A percentile compares a stretch with the other conserved stretches of the same genome.
These are phyloP conservation scores for Orientallactaga sibirica DNA, from an alignment of 2,797 vertebrate genomes.

Conservation along the genomic window DNA sequence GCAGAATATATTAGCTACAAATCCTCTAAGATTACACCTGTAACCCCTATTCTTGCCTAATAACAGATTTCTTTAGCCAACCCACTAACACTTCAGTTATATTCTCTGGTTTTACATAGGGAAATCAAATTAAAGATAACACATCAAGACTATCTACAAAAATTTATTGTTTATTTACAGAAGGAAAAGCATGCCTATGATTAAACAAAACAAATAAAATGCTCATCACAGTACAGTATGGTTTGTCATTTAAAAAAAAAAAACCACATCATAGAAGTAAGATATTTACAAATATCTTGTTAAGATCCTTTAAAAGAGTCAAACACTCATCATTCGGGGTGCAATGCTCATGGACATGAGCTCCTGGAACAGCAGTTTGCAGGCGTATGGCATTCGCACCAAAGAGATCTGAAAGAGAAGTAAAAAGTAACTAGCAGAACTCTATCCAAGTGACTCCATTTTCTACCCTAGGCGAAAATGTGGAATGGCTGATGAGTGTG, in stretches of 20 bases:
- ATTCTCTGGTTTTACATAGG: slow-evolving; percentile 76
- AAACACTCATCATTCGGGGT: slow-evolving; percentile 98
- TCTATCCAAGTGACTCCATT: not conserved
- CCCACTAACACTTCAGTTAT: slow-evolving; percentile 71
- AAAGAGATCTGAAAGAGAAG: slow-evolving; percentile 94
- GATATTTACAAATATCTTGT: slow-evolving; percentile 46
- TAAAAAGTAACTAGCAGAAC: slow-evolving; percentile 58
- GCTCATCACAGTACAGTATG: slow-evolving; percentile 59
- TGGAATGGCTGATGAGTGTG: too few relatives aligned
- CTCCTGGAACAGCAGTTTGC: slow-evolving; percentile 98
- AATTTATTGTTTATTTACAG: slow-evolving; percentile 89
- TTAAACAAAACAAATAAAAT: slow-evolving; percentile 83
- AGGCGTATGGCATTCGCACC: slow-evolving; percentile 98
- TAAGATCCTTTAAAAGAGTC: slow-evolving; percentile 70
- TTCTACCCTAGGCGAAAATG: not conserved
- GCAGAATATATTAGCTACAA: slow-evolving; percentile 73
- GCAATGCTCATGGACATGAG: slow-evolving; percentile 99
- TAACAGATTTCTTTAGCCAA: slow-evolving; percentile 73
- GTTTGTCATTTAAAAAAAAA: not conserved
- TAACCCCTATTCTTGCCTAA: slow-evolving; percentile 79
- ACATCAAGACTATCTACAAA: slow-evolving; percentile 84
- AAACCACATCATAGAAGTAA: slow-evolving; percentile 25
- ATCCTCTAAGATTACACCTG: slow-evolving; percentile 70
- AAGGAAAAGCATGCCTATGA: slow-evolving; percentile 81
- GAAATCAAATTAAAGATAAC: slow-evolving; percentile 78